Percentiles rank a stretch among this genome's conserved stretches.
phyloP scores from a whole-genome alignment of 2,888 invertebrate genomes.

The Drosophila pegasa region DNA sequence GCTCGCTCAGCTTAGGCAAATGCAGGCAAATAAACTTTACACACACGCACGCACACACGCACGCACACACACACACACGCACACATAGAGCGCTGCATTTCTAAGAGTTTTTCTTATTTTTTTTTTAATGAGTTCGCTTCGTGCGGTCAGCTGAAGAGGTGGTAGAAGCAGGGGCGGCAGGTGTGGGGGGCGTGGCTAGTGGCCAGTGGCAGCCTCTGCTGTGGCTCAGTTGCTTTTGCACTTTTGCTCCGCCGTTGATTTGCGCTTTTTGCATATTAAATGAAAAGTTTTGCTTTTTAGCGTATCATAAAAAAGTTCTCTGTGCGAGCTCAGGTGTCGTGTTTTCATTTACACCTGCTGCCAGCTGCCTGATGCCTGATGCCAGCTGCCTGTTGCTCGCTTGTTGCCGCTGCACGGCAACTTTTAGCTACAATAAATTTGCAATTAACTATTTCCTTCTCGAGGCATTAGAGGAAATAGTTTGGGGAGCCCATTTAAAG shows the following conservation, averaged over 20 bases:
- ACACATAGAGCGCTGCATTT: constrained; percentile 7
- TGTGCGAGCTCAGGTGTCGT: constrained; percentile 67
- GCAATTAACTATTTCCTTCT: background rate
- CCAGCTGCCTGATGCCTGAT: constrained; percentile 2
- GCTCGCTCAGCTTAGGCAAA: background rate
- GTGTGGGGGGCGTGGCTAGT: background rate
- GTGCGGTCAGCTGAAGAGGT: constrained; percentile 12
- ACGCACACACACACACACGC: background rate
- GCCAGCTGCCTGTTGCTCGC: background rate
- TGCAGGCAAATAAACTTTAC: constrained; percentile 45
- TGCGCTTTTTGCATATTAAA: constrained; percentile 52
- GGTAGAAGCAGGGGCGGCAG: rapidly evolving
- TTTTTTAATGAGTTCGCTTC: constrained; percentile 16
- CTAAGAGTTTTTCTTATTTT: constrained; percentile 17
- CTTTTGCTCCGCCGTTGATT: constrained; percentile 10
- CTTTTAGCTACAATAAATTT: constrained; percentile 23
- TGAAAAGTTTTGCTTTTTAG: constrained; percentile 63
- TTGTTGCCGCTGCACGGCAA: constrained; percentile 1
- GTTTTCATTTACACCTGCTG: constrained; percentile 75
- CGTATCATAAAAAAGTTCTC: constrained; percentile 67
- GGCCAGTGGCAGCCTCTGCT: constrained; percentile 3
- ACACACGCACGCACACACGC: constrained; percentile 40
- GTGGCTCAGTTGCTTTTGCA: constrained; percentile 1
- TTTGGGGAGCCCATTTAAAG: too few species aligned
- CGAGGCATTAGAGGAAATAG: too few species aligned